phyloP scores from a whole-genome alignment of 2,797 vertebrate genomes.

The Echeneis naucrates region DNA sequence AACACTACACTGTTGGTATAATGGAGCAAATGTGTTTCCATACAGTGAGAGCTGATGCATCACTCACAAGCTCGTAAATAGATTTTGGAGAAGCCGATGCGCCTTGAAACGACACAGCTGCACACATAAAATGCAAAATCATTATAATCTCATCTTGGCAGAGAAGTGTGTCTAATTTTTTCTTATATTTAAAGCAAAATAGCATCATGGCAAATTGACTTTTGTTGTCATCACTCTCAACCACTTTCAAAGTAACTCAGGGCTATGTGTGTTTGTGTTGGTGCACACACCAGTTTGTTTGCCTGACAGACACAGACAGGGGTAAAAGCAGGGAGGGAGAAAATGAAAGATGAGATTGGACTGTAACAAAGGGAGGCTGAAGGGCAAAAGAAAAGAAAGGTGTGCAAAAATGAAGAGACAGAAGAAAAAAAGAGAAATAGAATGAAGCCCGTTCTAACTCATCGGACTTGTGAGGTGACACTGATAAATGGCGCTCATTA shows the following conservation, averaged over 20 bases:
- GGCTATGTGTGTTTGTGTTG: slow-evolving; percentile 4
- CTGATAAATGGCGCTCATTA: slow-evolving; percentile 56
- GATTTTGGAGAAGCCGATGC: slow-evolving; percentile 7
- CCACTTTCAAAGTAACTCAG: slow-evolving; percentile 18
- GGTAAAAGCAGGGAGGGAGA: background rate
- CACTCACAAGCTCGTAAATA: slow-evolving; percentile 9
- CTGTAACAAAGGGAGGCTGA: slow-evolving; percentile 7
- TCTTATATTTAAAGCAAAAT: slow-evolving; percentile 6
- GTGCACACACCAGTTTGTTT: background rate
- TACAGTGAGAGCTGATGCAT: slow-evolving; percentile 7
- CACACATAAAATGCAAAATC: slow-evolving; percentile 17
- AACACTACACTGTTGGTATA: slow-evolving; percentile 15
- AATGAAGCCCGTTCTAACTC: slow-evolving; percentile 44
- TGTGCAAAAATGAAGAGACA: slow-evolving; percentile 1
- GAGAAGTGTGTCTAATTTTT: slow-evolving; percentile 2
- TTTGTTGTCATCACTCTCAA: slow-evolving; percentile 2
- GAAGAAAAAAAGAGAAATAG: slow-evolving; percentile 10
- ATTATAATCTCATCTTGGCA: slow-evolving; percentile 15
- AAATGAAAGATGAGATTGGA: slow-evolving; percentile 27
- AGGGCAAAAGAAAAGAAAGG: background rate
- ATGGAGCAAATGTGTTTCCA: slow-evolving; percentile 10
- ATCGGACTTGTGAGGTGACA: slow-evolving; percentile 44
- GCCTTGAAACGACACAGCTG: background rate
- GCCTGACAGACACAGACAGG: slow-evolving; percentile 9
- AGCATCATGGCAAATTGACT: background rate